Conservation (phyloP, 2,113 vertebrate genomes). For the Pomatostomus ruficeps region DNA sequence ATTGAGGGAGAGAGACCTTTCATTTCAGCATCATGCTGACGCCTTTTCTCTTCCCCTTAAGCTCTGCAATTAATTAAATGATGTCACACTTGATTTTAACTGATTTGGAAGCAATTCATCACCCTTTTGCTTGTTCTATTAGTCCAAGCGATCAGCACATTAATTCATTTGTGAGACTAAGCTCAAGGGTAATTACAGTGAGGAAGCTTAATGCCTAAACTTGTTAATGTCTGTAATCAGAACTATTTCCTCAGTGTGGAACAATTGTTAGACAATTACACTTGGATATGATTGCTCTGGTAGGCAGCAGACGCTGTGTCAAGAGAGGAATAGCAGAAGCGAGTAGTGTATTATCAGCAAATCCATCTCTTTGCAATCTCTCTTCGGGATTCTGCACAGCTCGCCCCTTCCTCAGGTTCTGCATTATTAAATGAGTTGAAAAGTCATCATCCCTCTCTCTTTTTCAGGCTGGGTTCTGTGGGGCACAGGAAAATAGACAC, state of each 20-base stretch:
- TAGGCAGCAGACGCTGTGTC: constrained; percentile 62
- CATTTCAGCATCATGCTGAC: constrained; percentile 4
- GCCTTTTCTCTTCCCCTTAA: constrained; percentile 3
- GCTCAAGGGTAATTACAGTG: constrained; percentile 80
- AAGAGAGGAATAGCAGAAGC: constrained; percentile 56
- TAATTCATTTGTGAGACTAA: constrained; percentile 81
- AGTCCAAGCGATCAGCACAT: constrained; percentile 73
- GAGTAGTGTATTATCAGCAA: constrained; percentile 54
- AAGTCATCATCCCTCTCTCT: not conserved
- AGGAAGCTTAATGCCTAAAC: constrained; percentile 73
- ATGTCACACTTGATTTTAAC: constrained; percentile 87
- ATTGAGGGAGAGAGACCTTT: not conserved
- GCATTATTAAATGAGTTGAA: constrained; percentile 3
- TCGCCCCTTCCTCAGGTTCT: not conserved
- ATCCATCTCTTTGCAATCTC: not conserved
- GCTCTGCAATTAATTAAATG: constrained; percentile 86
- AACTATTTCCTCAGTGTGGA: constrained; percentile 73
- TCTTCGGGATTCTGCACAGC: not conserved
- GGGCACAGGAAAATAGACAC: not conserved
- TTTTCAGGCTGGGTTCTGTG: not conserved
- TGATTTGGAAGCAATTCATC: constrained; percentile 88
- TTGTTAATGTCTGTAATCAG: constrained; percentile 79
- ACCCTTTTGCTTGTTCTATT: constrained; percentile 74
- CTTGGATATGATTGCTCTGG: constrained; percentile 67
- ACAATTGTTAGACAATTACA: constrained; percentile 79